A percentile compares a stretch with the other conserved stretches of the same genome.
Evolutionary conservation across 1,140 invertebrate species (phyloP).

Genomic region (Drosophila setifemur): DNA sequence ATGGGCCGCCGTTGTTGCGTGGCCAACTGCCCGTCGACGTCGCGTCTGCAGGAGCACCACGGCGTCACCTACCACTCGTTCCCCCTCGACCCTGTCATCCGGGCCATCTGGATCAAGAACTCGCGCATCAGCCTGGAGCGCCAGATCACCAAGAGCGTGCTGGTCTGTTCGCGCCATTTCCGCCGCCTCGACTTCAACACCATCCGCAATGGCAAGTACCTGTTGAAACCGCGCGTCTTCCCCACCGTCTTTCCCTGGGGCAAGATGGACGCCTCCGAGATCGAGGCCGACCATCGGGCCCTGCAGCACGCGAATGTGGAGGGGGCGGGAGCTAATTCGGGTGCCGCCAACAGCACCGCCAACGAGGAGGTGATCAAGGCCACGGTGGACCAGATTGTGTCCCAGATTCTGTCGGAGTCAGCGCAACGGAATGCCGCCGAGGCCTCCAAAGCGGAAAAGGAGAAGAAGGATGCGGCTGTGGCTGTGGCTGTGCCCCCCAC

Average conservation of each 20-base stretch:
- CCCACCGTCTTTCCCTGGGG: conserved; percentile 83
- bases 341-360: conserved; percentile 10
- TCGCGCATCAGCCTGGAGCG: conserved; percentile 83
- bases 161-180: conserved; percentile 87
- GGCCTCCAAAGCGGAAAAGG: conserved; percentile 15
- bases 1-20: conserved; percentile 82
- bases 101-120: conserved; percentile 83
- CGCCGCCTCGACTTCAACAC: conserved; percentile 85
- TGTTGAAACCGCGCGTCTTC: conserved; percentile 83
- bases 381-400: conserved; percentile 62
- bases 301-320: conserved; percentile 52
- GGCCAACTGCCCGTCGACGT: conserved; percentile 77
- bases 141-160: conserved; percentile 84
- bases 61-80: conserved; percentile 85
- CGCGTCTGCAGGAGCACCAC: conserved; percentile 81
- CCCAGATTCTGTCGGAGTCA: conserved; percentile 62
- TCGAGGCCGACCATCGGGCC: conserved; percentile 67
- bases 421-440: conserved; percentile 58
- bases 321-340: conserved; percentile 6
- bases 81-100: conserved; percentile 82
- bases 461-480: background rate
- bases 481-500: background rate
- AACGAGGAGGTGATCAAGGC: conserved; percentile 71
- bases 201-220: conserved; percentile 85
- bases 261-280: conserved; percentile 63